Conservation (phyloP, 2,113 vertebrate species). For the Cottus gobio region DNA sequence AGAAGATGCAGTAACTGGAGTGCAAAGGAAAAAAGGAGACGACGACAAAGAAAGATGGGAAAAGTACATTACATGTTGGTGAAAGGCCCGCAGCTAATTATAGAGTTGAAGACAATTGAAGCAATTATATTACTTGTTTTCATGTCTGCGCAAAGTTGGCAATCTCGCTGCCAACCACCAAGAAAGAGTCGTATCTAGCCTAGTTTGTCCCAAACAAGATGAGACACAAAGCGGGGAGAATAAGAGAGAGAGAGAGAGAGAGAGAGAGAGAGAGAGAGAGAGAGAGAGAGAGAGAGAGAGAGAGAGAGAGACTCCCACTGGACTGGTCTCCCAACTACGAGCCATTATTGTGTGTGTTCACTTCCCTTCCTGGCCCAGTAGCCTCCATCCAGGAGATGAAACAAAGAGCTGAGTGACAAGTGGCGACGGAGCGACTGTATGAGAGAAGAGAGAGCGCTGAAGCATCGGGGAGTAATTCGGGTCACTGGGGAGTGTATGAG, state of each 20-base stretch:
- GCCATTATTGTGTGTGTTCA: slow-evolving; percentile 37
- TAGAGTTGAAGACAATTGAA: slow-evolving; percentile 24
- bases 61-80: slow-evolving; percentile 10
- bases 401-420: slow-evolving; percentile 70
- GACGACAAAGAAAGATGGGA: background rate
- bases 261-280: background rate
- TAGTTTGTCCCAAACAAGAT: slow-evolving; percentile 35
- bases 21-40: slow-evolving; percentile 7
- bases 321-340: slow-evolving; percentile 16
- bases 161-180: slow-evolving; percentile 4
- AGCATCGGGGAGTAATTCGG: slow-evolving; percentile 50
- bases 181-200: slow-evolving; percentile 42
- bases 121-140: slow-evolving; percentile 37
- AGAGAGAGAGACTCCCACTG: slow-evolving; percentile 8
- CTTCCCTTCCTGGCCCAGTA: slow-evolving; percentile 55
- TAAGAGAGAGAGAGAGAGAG: background rate
- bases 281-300: background rate
- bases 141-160: slow-evolving; percentile 29
- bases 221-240: background rate
- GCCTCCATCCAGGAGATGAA: slow-evolving; percentile 55
- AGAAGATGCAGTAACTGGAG: slow-evolving; percentile 7
- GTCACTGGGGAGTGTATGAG: slow-evolving; percentile 58
- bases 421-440: slow-evolving; percentile 43
- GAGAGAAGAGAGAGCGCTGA: slow-evolving; percentile 24
- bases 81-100: slow-evolving; percentile 19